A percentile compares a stretch with the other conserved stretches of the same genome.
Conservation (phyloP, 2,888 invertebrate genomes). For the Ypsolopha scabrella region DNA sequence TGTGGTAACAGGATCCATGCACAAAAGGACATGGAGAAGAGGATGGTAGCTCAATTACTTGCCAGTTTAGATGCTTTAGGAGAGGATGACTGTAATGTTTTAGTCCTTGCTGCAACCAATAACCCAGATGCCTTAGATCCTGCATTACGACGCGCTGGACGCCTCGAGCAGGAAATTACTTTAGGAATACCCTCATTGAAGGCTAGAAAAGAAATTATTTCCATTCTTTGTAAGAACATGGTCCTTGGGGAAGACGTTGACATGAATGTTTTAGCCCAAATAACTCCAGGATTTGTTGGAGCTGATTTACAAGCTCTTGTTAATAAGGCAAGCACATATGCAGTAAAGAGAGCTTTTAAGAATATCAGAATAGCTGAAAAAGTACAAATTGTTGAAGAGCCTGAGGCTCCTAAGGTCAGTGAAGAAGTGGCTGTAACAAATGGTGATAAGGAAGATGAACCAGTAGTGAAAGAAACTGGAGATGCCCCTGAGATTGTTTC, state of each 20-base stretch:
- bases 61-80: conserved; percentile 86
- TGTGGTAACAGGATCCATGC: conserved; percentile 91
- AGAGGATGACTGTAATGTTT: conserved; percentile 71
- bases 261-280: conserved; percentile 79
- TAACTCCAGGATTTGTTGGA: conserved; percentile 96
- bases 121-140: conserved; percentile 94
- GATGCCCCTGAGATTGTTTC: conserved; percentile 20
- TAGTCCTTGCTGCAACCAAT: conserved; percentile 97
- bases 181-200: conserved; percentile 93
- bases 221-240: conserved; percentile 77
- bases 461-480: conserved; percentile 10
- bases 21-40: conserved; percentile 94
- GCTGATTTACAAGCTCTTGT: conserved; percentile 91
- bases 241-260: conserved; percentile 78
- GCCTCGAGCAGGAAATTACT: conserved; percentile 94
- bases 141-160: conserved; percentile 89
- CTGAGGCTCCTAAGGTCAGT: conserved; percentile 11
- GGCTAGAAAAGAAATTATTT: conserved; percentile 84
- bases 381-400: conserved; percentile 6
- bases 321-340: conserved; percentile 89
- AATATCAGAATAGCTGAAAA: conserved; percentile 26
- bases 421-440: conserved; percentile 37
- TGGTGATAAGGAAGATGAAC: conserved; percentile 41
- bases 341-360: conserved; percentile 75
- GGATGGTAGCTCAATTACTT: conserved; percentile 94